Evolutionary conservation across 2,888 invertebrate species (phyloP).

Genomic region (Andrena minutula): DNA sequence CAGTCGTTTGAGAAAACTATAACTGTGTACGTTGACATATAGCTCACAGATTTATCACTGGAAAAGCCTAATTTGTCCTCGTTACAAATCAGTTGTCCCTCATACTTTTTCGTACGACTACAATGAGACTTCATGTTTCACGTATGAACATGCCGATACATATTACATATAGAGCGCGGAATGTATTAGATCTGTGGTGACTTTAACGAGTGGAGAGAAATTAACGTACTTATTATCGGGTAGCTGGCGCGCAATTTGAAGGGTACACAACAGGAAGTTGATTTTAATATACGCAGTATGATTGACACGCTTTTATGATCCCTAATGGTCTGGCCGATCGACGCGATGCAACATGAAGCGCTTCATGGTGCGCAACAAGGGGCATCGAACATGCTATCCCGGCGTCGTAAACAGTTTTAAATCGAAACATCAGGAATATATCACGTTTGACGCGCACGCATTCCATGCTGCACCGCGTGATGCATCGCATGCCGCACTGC

Average conservation of each 20-base stretch:
- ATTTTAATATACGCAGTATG: conserved; percentile 48
- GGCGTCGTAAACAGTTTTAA: conserved; percentile 66
- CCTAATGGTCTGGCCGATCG: conserved; percentile 44
- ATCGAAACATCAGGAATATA: conserved; percentile 70
- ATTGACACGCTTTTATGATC: conserved; percentile 64
- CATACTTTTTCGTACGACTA: not conserved
- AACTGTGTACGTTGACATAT: no score
- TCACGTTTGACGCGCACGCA: conserved; percentile 72
- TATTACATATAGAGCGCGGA: no score
- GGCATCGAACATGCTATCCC: conserved; percentile 44
- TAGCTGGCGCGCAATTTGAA: conserved; percentile 26
- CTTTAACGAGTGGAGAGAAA: conserved; percentile 15
- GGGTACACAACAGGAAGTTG: conserved; percentile 45
- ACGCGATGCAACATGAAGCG: conserved; percentile 46
- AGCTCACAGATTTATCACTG: no score
- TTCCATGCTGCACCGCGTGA: conserved; percentile 60
- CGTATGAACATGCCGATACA: not conserved
- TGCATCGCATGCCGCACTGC: conserved; percentile 61
- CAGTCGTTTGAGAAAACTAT: no score
- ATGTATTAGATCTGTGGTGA: not conserved
- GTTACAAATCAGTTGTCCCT: no score
- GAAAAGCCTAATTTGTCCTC: no score
- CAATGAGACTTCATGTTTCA: not conserved
- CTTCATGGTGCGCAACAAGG: conserved; percentile 52
- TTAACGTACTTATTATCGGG: conserved; percentile 32